Evolutionary conservation across 2,113 vertebrate species (phyloP).

Genomic region (Onychostoma macrolepis): DNA sequence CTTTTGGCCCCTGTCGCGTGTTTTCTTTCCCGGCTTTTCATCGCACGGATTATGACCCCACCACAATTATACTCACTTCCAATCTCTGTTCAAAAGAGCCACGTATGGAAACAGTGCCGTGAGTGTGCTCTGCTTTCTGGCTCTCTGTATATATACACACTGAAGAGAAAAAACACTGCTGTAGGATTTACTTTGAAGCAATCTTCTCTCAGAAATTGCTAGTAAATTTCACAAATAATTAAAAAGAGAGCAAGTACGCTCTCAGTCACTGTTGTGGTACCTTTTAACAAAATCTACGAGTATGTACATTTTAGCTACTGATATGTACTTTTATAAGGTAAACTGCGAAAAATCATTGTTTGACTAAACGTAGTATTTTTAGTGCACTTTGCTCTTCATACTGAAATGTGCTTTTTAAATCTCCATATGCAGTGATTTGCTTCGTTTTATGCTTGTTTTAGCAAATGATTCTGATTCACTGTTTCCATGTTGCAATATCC

Average conservation of each 20-base stretch:
- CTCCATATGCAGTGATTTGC: background rate
- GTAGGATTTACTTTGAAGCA: no score
- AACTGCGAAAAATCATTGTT: no score
- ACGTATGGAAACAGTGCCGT: constrained; percentile 26
- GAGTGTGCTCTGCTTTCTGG: background rate
- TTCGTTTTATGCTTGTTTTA: background rate
- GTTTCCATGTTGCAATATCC: background rate
- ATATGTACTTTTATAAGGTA: no score
- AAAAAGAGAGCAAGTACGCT: background rate
- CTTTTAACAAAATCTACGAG: no score
- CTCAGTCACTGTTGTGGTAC: no score
- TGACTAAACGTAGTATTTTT: background rate
- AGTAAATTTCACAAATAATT: background rate
- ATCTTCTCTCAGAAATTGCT: no score
- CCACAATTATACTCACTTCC: constrained; percentile 52
- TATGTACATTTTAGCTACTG: no score
- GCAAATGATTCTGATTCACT: background rate
- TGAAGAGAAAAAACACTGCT: no score
- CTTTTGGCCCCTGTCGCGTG: constrained; percentile 9
- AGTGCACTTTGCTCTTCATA: background rate
- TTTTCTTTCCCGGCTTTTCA: constrained; percentile 51
- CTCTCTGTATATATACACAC: background rate
- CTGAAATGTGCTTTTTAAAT: background rate
- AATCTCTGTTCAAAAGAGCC: constrained; percentile 42
- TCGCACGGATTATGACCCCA: constrained; percentile 46